Base-by-base conservation (phyloP, 1,140 invertebrate species). In the Caenorhabditis remanei region DNA sequence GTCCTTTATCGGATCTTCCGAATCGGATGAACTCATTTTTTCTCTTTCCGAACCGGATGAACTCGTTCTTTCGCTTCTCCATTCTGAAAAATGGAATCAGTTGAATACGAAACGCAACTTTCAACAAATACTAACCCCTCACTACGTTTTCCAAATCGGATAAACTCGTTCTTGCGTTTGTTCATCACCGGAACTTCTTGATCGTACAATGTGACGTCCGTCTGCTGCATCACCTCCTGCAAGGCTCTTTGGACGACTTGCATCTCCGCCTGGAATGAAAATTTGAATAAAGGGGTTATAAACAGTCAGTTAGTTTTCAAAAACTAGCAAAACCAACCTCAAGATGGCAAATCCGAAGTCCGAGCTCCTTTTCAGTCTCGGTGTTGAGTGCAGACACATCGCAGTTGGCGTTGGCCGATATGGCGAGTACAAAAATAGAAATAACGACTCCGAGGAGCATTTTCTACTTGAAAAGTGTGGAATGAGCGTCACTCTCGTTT, bases 31-130 rank as follows among this genome's bases (percentile, higher is more conserved):
- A 89, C 75, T 89, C 88, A 71, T 89, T 89, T 84, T 89, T 89
- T 79, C 88, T 88, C 88, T 89, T 89, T 58, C 88, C 88, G 55
- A 87, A 89, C 32, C 89, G 67, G 86, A 89, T 89, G 89, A 89
- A 89, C 83, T 89, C 89, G 71, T 89, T 89, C 85, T 89, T 89
- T 63, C 89, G 56, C 79, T 89, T 89, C 16, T 88, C 88, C 55
- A 89, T 83, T 85, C 88, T 88, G 71, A 61, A 65, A 41, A 58
- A 50, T 56, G 67, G 24, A 41, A 58, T 4, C 41, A 61, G 43
- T 53, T 14, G 41, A 14, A 84, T 56, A 13, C 4, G 41, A 19
- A 56, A 55, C 13, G 24, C 6, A 32, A 40, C n/a, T 83, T 21
- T 43, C 16, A 24, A 14, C 40, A 43, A 84, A 48, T 40, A 83